Evolutionary conservation across 2,113 vertebrate species (phyloP).

Genomic region (Todiramphus chloris): DNA sequence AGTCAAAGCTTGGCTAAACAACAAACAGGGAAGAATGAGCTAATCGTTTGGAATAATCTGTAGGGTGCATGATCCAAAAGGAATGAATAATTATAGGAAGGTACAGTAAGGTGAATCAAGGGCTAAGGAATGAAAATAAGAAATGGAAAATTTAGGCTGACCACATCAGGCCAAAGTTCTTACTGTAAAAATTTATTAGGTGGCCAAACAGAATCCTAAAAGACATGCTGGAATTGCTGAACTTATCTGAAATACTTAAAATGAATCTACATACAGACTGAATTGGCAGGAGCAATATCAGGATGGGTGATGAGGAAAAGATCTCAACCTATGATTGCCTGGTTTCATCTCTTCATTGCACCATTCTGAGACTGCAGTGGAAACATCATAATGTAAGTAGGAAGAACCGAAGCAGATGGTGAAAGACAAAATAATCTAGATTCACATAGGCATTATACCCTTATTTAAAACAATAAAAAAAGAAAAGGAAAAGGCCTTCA

Average conservation of each 20-base stretch:
- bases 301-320: neutral
- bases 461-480: neutral
- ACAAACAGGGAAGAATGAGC: constrained; percentile 2
- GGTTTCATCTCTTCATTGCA: neutral
- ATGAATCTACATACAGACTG: neutral
- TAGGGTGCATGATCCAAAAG: neutral
- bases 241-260: neutral
- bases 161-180: neutral
- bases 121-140: constrained; percentile 13
- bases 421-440: neutral
- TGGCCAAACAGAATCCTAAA: neutral
- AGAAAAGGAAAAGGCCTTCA: neutral
- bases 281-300: neutral
- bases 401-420: neutral
- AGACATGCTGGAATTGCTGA: neutral
- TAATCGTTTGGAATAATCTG: neutral
- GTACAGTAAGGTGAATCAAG: neutral
- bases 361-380: neutral
- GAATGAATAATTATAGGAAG: neutral
- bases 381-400: neutral
- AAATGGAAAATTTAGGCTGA: neutral
- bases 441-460: neutral
- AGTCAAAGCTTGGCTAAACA: constrained; percentile 11
- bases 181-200: neutral
- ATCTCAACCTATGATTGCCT: fast-evolving